Evolutionary conservation across 2,888 invertebrate genomes (phyloP), one percentile per base, ranked within the genome.

Genomic region (Campoletis raptor): DNA sequence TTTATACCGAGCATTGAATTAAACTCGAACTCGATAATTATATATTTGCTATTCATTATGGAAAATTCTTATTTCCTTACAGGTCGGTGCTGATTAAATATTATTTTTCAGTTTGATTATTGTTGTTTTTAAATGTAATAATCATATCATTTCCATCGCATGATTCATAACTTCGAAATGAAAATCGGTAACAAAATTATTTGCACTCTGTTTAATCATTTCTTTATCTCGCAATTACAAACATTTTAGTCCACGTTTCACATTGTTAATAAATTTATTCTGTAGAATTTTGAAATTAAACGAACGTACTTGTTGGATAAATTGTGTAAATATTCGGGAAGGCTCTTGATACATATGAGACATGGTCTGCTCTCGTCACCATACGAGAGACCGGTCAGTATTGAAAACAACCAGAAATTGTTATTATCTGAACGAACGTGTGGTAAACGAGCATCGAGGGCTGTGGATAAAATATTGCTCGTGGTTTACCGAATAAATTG

Each of bases 401-500:
- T 77, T 74, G 73, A 24, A 81, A 81, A 73, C 74, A 69, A 61
- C 15, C 48, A 37, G 48, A 73, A 64, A 72, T 81, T 67, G 72
- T 80, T 73, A 72, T 81, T 83, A 67, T 86, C 80, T 57, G 76
- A 83, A 72, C 57, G 48, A 45, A 52, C 40, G 52, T 73, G 72
- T 24, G 79, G 12, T 40, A 67, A 61, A 76, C 70, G 64, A 37
- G 48, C 54, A 37, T 81, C 76, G 67, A 70, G 54, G 42, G 64
- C 40, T 45, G 69, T 24, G 45, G 61, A 72, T 83, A 78, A 86
- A 86, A 86, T 83, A 84, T 86, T 69, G 77, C 73, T 74, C 64
- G 83, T 48, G 86, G 86, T 83, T 81, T 54, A 61, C 78, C 78
- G 74, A 69, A 86, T 74, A 86, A 83, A 86, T 84, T 86, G 83